A percentile compares a stretch with the other conserved stretches of the same genome.
Evolutionary conservation across 2,888 invertebrate genomes (phyloP).

Genomic region (Belgica antarctica): DNA sequence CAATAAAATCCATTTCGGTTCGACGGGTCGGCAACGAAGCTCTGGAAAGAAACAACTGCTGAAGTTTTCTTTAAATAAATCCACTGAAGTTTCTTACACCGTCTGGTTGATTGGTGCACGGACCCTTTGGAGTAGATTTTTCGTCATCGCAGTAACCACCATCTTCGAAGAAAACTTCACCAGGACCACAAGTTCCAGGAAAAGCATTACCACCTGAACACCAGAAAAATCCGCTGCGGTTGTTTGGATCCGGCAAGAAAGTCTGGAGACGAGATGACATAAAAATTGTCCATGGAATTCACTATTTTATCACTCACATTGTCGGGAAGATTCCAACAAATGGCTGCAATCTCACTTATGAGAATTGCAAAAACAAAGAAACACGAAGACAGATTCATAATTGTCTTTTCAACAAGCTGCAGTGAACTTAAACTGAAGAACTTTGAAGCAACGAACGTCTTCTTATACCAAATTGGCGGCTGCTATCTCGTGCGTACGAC

Average conservation of each 20-base stretch:
- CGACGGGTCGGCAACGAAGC: slow-evolving; percentile 1
- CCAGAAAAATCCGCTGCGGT: not conserved
- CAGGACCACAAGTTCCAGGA: not conserved
- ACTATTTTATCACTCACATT: too few relatives aligned
- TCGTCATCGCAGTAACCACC: not conserved
- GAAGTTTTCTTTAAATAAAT: not conserved
- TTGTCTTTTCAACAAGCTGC: too few relatives aligned
- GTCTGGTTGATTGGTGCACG: slow-evolving; percentile 1
- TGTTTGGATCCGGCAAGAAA: not conserved
- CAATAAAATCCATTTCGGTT: not conserved
- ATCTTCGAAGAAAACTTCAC: not conserved
- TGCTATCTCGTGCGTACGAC: too few relatives aligned
- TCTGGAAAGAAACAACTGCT: not conserved
- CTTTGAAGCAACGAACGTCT: too few relatives aligned
- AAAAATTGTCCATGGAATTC: too few relatives aligned
- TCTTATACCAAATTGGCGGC: too few relatives aligned
- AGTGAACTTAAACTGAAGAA: too few relatives aligned
- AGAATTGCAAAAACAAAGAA: too few relatives aligned
- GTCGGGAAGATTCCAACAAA: too few relatives aligned
- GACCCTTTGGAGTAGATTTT: not conserved
- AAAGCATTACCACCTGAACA: not conserved
- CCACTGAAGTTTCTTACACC: not conserved
- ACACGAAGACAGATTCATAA: too few relatives aligned
- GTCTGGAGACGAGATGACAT: too few relatives aligned
- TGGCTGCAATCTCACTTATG: too few relatives aligned